Evolutionary conservation across 2,888 invertebrate species (phyloP), one percentile per base, ranked within the genome.

Genomic region (Poecilobothrus nobilitatus): DNA sequence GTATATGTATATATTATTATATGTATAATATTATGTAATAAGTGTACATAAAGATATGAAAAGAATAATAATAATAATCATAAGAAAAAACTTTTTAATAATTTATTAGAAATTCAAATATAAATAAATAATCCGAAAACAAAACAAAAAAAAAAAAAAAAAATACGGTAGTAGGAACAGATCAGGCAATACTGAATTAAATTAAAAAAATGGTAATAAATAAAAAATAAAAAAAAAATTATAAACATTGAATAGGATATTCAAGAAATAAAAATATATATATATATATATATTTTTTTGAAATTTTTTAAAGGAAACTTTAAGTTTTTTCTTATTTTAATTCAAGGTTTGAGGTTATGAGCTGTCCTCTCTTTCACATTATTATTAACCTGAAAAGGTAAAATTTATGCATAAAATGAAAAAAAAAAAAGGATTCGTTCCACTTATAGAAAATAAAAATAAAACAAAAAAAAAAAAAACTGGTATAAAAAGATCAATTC

Each of bases 31-130:
- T 34, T 34, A 8, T 37, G 8, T 37, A 8, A 34, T 8, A 4
- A 7, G 8, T 5, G 12, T 37, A 37, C 8, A 37, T 10, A 10
- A 37, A 37, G 8, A 3, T 37, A 37, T 12, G 37, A 37, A 37
- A 37, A 37, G 37, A 37, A 53, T 53, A 53, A 53, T n/a, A 53
- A 53, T 41, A 53, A 44, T 44, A 44, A 15, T 53, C 2, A 12
- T 12, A 53, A 53, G 53, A 53, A 53, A 18, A 53, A 53, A 53
- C 53, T 53, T 53, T 53, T 53, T 53, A 53, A 53, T 53, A 53
- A 53, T 53, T 53, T 53, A 53, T 53, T 53, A 53, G 53, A 53
- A 53, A 53, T 53, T 53, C 53, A 53, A 53, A 53, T 53, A 53
- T n/a, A 53, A 18, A 53, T 18, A 53, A 53, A 18, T 5, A 37